Evolutionary conservation across 2,888 invertebrate species (phyloP).

Genomic region (Drosophila helvetica): DNA sequence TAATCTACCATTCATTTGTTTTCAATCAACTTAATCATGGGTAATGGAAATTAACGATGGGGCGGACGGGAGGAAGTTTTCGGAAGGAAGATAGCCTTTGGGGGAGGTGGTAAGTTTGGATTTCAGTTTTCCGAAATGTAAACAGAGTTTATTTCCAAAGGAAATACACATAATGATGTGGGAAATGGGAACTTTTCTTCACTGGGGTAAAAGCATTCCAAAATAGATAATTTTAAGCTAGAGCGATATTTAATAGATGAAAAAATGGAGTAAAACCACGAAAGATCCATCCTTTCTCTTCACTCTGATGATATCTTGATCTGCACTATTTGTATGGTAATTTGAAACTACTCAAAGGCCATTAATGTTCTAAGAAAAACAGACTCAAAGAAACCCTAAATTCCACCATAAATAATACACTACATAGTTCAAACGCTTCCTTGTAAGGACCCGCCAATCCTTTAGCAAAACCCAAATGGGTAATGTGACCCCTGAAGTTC

Average conservation of each 20-base stretch:
- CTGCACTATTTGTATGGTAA: no score
- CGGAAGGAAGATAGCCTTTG: not conserved
- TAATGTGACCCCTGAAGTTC: constrained; percentile 8
- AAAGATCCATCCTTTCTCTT: not conserved
- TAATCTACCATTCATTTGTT: constrained; percentile 52
- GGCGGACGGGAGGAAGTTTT: not conserved
- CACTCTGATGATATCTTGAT: no score
- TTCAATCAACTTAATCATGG: constrained; percentile 52
- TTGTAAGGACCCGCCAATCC: not conserved
- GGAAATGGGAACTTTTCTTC: not conserved
- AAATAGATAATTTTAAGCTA: no score
- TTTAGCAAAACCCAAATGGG: not conserved
- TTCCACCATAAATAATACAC: not conserved
- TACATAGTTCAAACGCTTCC: not conserved
- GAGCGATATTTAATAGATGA: no score
- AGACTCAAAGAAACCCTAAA: not conserved
- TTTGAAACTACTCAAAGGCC: no score
- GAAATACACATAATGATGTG: not conserved
- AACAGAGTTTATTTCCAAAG: not conserved
- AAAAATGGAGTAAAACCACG: no score
- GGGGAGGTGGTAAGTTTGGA: not conserved
- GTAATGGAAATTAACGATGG: constrained; percentile 30
- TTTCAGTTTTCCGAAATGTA: constrained; percentile 11
- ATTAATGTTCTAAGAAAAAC: not conserved
- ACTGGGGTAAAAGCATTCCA: not conserved